Evolutionary conservation across 1,140 invertebrate genomes (phyloP), one percentile per base, ranked within the genome.

Genomic region (Pseudobourletiella spinata): DNA sequence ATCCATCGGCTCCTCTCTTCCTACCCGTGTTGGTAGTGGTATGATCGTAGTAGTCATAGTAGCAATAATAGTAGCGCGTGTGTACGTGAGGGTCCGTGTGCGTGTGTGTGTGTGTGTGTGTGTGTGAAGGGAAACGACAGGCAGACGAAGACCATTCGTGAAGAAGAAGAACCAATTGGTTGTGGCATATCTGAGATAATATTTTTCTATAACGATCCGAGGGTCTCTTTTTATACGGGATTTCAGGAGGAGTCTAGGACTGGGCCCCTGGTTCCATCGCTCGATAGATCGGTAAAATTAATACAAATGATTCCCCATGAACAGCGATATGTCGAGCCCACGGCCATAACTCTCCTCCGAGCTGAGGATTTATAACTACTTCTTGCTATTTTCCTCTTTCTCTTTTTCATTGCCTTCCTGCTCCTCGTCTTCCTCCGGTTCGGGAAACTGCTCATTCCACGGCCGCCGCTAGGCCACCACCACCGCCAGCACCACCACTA

Each of bases 241-340:
- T 56, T 61, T 61, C 29, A 61, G 29, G 30, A 61, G 28, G 50
- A 51, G 29, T 28, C 32, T 55, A 59, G 30, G 46, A 59, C 58
- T 64, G 57, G 56, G 55, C 46, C 52, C 42, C 29, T 4, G 15
- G 14, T 42, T 57, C 54, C 56, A 57, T 62, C 50, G 52, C 55
- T 60, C 57, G 65, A 66, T 68, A 59, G 64, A 68, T 68, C 64
- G 59, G 59, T 59, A 63, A 68, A 68, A 68, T 68, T 68, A 68
- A 68, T 66, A 68, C 67, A 68, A 68, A 68, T 68, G 64, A 66
- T 68, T 68, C 60, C 52, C 60, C 61, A 66, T 65, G 67, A 68
- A 66, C 67, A 66, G 63, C 42, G 66, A 66, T 68, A 68, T 63
- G 67, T 68, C 67, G 43, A 63, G 61, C 43, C 20, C n/a, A 57